Evolutionary conservation across 2,888 invertebrate species (phyloP).

Genomic region (Eustalomyia histrio): DNA sequence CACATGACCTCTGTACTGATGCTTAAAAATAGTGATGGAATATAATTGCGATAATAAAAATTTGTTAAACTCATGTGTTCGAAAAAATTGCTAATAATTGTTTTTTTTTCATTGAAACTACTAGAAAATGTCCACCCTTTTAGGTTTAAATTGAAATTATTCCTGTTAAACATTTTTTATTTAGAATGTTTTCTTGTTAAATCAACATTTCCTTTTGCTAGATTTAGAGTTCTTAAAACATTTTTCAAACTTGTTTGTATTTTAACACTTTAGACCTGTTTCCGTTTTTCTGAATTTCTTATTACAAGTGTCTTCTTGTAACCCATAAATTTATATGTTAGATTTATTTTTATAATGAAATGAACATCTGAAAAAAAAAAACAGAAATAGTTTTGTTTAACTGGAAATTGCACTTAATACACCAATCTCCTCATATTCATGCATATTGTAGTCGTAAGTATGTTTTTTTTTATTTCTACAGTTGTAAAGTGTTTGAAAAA

Average conservation of each 20-base stretch:
- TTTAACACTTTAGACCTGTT: conserved; percentile 48
- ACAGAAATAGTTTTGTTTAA: conserved; percentile 36
- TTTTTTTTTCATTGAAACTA: no score
- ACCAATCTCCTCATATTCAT: background rate
- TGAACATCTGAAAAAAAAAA: conserved; percentile 41
- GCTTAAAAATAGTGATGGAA: no score
- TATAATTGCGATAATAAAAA: no score
- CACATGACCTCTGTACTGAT: no score
- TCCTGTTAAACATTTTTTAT: background rate
- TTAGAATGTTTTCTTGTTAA: background rate
- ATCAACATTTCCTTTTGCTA: conserved; percentile 1
- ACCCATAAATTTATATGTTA: conserved; percentile 56
- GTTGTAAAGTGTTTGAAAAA: conserved; percentile 55
- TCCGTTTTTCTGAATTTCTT: conserved; percentile 41
- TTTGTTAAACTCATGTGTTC: no score
- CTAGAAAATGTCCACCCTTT: no score
- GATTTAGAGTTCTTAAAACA: background rate
- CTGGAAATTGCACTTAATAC: conserved; percentile 55
- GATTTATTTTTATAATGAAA: conserved; percentile 60
- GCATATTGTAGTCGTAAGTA: conserved; percentile 6
- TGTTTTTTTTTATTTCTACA: conserved; percentile 1
- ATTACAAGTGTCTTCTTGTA: conserved; percentile 40
- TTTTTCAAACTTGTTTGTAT: conserved; percentile 25
- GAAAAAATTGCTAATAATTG: no score
- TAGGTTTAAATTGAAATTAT: no score